Evolutionary conservation across 2,797 vertebrate species (phyloP).

Genomic region (Salarias fasciatus): DNA sequence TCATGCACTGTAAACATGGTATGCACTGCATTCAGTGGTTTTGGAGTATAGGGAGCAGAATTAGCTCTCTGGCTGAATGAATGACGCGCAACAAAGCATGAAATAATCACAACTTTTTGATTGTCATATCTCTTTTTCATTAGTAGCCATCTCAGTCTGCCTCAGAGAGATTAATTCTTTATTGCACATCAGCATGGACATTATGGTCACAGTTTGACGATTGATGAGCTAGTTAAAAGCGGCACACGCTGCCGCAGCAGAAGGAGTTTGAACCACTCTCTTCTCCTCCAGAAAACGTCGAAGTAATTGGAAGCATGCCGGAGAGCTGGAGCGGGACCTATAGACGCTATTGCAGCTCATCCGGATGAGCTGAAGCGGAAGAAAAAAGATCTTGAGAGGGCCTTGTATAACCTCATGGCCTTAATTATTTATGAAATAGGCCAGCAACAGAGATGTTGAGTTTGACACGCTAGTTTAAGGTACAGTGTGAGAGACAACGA

Average conservation of each 20-base stretch:
- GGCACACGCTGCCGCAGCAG: conserved; percentile 24
- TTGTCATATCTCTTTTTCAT: too few species aligned
- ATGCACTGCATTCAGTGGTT: neutral
- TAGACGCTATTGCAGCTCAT: conserved; percentile 30
- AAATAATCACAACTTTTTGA: too few species aligned
- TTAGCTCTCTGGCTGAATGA: too few species aligned
- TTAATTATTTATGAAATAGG: conserved; percentile 60
- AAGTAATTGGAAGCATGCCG: conserved; percentile 53
- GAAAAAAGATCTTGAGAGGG: conserved; percentile 39
- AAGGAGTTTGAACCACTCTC: conserved; percentile 12
- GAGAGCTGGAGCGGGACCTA: conserved; percentile 25
- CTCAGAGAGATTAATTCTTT: conserved; percentile 8
- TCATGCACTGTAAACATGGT: neutral
- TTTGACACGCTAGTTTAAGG: conserved; percentile 3
- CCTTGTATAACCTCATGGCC: conserved; percentile 41
- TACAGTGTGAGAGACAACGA: neutral
- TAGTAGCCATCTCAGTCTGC: neutral
- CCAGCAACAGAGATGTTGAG: conserved; percentile 9
- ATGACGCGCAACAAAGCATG: too few species aligned
- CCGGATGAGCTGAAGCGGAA: conserved; percentile 46
- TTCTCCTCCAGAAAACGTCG: conserved; percentile 48
- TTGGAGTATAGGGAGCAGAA: too few species aligned
- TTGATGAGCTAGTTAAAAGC: conserved; percentile 55
- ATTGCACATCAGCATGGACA: conserved; percentile 33
- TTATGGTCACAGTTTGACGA: conserved; percentile 62